Base-by-base conservation (phyloP, 1,140 invertebrate species). In the Aphaenogaster floridana region DNA sequence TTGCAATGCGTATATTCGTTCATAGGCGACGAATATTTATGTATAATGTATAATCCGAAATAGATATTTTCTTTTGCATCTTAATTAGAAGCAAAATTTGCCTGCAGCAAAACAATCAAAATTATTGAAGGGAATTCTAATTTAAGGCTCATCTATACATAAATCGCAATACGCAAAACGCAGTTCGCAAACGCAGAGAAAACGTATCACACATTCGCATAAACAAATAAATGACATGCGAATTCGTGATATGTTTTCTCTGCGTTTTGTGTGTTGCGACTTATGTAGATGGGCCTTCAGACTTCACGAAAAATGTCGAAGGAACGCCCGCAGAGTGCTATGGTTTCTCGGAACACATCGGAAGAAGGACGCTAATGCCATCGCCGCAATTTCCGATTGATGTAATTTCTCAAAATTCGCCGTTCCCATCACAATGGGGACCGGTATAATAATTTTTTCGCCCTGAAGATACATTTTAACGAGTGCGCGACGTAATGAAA, bases 391-490 rank as follows among this genome's bases (percentile, higher is more conserved):
- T 76, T 45, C n/a, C 11, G n/a, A 50, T 39, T 17, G 34, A 48
- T 21, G 42, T 84, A 76, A 84, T 84, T 76, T 61, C 69, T 84
- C 21, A 81, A 81, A 81, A 71, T 81, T 68, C 34, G 13, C 13
- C 9, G 0, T 80, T 71, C 7, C 9, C 50, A 50, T 17, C 15
- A 34, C 15, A 45, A 72, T 21, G 42, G 28, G 11, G 57, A 54
- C 39, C n/a, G 39, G 17, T 21, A 17, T 45, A 71, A 81, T 76
- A 63, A 76, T 50, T 84, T 61, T 52, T 34, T 34, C 11, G 15
- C 50, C 34, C 54, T 45, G 42, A 84, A 84, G 80, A 84, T 84
- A 76, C 36, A 84, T 76, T 84, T 84, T 84, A 84, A 84, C 45
- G 80, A 71, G 54, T 61, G 54, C 28, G 42, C 54, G 45, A 76